Evolutionary conservation across 2,888 invertebrate species (phyloP), one percentile per base, ranked within the genome.

Genomic region (Eucera pruinosa): DNA sequence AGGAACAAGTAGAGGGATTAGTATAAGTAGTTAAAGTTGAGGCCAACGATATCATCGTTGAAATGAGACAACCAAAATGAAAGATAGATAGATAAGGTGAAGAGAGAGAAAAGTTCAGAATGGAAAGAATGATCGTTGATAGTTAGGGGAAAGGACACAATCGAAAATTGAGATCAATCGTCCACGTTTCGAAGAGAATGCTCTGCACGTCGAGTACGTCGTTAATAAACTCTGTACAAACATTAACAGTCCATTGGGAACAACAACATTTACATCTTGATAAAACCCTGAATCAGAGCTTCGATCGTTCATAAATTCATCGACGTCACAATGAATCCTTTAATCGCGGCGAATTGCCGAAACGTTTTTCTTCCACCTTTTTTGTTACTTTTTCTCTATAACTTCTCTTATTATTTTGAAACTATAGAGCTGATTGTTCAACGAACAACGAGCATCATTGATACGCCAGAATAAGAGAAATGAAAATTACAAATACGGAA

Each of bases 201-300:
- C 72, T 73, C 68, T 80, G 78, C 73, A 48, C 67, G 47, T 78
- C 65, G 68, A 71, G 75, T 83, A 83, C 82, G 82, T 81, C 60
- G 84, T 86, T 87, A 87, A 89, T 90, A 90, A 89, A 90, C 90
- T 90, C 89, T 90, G 89, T 89, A 90, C 86, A 90, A 90, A 89
- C 87, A 86, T 90, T 87, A 90, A 90, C 89, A 90, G 89, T 88
- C 83, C 87, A 85, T 86, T 84, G 84, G 83, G 88, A 76, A 88
- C 87, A 89, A 89, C 88, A 86, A 82, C 77, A 67, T 75, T 82
- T 80, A 78, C 78, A 73, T 64, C 36, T 66, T 50, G 69, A 66
- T 67, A 64, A 70, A 65, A 68, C 72, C 25, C 73, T 41, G 60
- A 55, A 57, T 52, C 39, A 41, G 66, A 54, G 61, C 33, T 47